Conservation (phyloP, 2,888 invertebrate species). For the Acleris holmiana region DNA sequence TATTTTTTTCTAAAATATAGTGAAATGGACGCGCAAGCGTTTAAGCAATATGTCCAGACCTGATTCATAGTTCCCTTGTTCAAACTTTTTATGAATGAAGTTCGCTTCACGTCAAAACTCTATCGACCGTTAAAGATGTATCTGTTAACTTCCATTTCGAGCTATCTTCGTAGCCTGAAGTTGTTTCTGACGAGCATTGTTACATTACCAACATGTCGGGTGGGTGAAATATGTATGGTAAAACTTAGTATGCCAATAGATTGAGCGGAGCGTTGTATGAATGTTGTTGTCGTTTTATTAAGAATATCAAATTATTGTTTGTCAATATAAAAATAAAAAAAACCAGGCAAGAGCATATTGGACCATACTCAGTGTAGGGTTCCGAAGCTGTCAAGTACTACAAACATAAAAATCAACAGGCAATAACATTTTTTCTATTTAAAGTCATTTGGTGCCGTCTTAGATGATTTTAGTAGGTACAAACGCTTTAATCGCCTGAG, state of each 20-base stretch:
- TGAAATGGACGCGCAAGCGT: constrained; percentile 4
- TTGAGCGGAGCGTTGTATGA: neutral
- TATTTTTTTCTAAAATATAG: no score
- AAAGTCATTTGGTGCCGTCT: no score
- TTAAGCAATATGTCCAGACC: constrained; percentile 2
- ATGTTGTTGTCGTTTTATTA: neutral
- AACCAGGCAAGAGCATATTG: no score
- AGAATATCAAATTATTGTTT: no score
- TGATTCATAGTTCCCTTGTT: constrained; percentile 47
- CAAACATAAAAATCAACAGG: no score
- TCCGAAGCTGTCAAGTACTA: no score
- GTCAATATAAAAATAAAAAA: no score
- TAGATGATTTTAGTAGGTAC: no score
- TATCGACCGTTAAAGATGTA: constrained; percentile 71
- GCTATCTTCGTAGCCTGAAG: constrained; percentile 5
- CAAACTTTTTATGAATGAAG: constrained; percentile 44
- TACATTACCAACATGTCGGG: neutral
- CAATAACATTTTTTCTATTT: no score
- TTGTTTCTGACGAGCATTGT: constrained; percentile 21
- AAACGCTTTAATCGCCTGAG: no score
- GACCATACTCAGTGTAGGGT: no score
- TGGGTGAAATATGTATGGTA: constrained; percentile 24
- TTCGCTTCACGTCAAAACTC: constrained; percentile 63
- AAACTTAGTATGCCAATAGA: neutral
- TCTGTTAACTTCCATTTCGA: constrained; percentile 52